These are phyloP conservation scores for Cordilura impudica DNA, from an alignment of 2,888 invertebrate species.

Conservation along the genomic window DNA sequence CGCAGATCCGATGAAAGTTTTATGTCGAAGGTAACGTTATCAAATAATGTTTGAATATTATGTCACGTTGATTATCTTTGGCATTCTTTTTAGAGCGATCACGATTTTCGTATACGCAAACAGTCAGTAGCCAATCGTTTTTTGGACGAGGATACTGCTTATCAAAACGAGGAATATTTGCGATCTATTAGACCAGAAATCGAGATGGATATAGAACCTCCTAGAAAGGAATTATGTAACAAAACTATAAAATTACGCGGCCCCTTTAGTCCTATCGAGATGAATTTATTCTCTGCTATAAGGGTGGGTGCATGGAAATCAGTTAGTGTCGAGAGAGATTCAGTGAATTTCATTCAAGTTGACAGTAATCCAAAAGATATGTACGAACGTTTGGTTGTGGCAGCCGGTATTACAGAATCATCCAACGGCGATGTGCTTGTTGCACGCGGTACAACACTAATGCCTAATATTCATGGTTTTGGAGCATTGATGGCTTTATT, in stretches of 20 bases:
- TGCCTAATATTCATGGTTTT: slow-evolving; percentile 93
- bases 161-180: slow-evolving; percentile 73
- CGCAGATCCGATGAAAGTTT: slow-evolving; percentile 86
- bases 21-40: slow-evolving; percentile 83
- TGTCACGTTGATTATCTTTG: not conserved
- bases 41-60: too few species aligned
- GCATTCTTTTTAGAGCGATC: slow-evolving; percentile 79
- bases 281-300: slow-evolving; percentile 82
- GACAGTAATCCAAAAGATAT: slow-evolving; percentile 87
- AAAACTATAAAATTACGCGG: slow-evolving; percentile 81
- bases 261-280: slow-evolving; percentile 90
- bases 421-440: slow-evolving; percentile 79
- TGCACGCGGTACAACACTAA: slow-evolving; percentile 88
- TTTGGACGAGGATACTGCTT: slow-evolving; percentile 66
- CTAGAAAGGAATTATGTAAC: slow-evolving; percentile 69
- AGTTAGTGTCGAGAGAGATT: slow-evolving; percentile 84
- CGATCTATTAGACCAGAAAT: slow-evolving; percentile 70
- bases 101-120: slow-evolving; percentile 80
- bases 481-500: slow-evolving; percentile 87
- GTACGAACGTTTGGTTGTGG: slow-evolving; percentile 79
- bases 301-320: slow-evolving; percentile 80
- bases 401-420: slow-evolving; percentile 82
- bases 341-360: slow-evolving; percentile 91
- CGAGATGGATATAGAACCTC: slow-evolving; percentile 74
- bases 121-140: slow-evolving; percentile 67